Evolutionary conservation across 2,113 vertebrate genomes (phyloP).

Genomic region (Lophochroa leadbeateri): DNA sequence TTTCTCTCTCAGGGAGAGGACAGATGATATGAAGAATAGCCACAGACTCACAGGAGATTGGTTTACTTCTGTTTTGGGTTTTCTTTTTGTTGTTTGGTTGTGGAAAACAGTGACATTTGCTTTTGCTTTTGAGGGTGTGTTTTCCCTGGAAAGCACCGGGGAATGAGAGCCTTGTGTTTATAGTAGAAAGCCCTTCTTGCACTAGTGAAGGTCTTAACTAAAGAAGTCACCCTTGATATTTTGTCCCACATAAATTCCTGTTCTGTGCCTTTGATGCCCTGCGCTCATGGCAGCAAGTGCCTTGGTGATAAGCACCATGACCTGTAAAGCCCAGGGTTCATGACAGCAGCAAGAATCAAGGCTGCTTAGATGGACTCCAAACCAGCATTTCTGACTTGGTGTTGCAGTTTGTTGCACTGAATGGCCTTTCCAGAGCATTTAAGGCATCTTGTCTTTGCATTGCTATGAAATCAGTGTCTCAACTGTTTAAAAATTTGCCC

Average conservation of each 20-base stretch:
- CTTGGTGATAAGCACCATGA: neutral
- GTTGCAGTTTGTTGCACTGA: neutral
- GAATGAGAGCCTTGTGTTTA: neutral
- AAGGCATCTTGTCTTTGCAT: neutral
- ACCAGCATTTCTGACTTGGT: neutral
- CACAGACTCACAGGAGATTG: neutral
- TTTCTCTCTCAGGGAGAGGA: neutral
- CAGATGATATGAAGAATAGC: neutral
- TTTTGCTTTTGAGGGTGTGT: neutral
- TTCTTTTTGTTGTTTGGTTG: neutral
- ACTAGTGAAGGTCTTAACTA: neutral
- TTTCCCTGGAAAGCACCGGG: neutral
- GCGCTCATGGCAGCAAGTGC: neutral
- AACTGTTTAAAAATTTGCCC: neutral
- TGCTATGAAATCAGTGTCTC: neutral
- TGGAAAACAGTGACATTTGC: neutral
- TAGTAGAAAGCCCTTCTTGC: neutral
- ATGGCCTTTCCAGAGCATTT: neutral
- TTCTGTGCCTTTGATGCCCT: neutral
- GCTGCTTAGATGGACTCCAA: neutral
- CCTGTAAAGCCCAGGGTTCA: neutral
- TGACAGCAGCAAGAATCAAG: neutral
- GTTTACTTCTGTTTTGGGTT: fast-evolving
- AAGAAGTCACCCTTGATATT: neutral
- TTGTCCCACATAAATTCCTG: neutral